Evolutionary conservation across 2,113 vertebrate genomes (phyloP).

Genomic region (Triplophysa rosa): DNA sequence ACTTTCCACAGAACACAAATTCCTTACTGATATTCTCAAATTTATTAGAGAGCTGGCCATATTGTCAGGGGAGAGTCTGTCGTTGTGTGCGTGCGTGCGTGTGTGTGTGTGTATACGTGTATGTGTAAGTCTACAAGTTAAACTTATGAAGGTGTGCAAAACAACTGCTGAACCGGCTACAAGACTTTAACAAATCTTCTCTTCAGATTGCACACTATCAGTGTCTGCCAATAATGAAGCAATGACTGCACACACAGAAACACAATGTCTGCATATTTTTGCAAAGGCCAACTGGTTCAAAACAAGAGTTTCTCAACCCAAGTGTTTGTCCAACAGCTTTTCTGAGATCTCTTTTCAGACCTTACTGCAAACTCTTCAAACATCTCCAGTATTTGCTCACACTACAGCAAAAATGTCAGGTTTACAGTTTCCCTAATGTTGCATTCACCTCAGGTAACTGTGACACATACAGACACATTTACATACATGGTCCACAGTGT

Average conservation of each 20-base stretch:
- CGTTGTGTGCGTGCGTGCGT: background rate
- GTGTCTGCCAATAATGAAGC: constrained; percentile 28
- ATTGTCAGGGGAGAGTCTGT: background rate
- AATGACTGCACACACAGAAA: background rate
- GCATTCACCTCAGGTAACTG: background rate
- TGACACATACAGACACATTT: background rate
- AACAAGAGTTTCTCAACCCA: background rate
- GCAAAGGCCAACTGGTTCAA: constrained; percentile 18
- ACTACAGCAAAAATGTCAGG: constrained; percentile 13
- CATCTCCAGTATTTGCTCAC: constrained; percentile 14
- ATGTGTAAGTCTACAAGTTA: background rate
- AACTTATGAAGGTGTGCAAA: background rate
- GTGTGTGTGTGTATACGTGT: background rate
- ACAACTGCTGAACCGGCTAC: background rate
- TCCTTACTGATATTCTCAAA: constrained; percentile 20
- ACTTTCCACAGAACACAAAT: constrained; percentile 33
- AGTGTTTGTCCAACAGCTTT: background rate
- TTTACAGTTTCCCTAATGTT: background rate
- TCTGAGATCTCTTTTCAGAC: background rate
- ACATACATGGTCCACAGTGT: constrained; percentile 4
- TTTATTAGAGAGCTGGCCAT: background rate
- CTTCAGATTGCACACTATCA: background rate
- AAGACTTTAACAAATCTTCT: background rate
- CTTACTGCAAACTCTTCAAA: background rate
- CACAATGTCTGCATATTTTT: background rate